phyloP scores from a whole-genome alignment of 1,140 invertebrate species.

The Drosophila erecta region DNA sequence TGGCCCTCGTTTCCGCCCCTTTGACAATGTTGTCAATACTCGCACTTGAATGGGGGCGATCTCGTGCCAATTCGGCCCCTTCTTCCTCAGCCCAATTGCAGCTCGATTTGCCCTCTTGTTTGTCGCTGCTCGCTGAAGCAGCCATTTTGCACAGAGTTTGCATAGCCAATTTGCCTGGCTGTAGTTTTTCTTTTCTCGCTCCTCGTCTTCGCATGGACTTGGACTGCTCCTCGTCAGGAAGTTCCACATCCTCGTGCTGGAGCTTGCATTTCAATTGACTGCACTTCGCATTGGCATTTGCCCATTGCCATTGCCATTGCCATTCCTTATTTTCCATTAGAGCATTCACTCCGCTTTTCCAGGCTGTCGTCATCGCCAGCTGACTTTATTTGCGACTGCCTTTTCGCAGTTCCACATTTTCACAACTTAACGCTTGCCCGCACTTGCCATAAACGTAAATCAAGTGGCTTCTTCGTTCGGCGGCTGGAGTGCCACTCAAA shows the following conservation, averaged over 20 bases:
- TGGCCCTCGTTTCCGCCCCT: slow-evolving; percentile 25
- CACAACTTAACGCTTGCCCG: slow-evolving; percentile 62
- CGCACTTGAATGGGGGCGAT: slow-evolving; percentile 3
- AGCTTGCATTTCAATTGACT: slow-evolving; percentile 73
- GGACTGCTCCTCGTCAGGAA: slow-evolving; percentile 19
- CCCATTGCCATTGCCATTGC: slow-evolving; percentile 1
- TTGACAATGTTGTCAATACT: slow-evolving; percentile 67
- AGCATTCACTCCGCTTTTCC: slow-evolving; percentile 6
- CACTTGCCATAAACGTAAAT: slow-evolving; percentile 61
- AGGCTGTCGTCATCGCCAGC: slow-evolving; percentile 34
- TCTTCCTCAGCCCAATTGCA: background rate
- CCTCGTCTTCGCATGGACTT: slow-evolving; percentile 49
- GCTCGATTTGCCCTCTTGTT: slow-evolving; percentile 47
- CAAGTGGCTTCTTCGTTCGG: slow-evolving; percentile 43
- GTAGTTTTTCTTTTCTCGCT: slow-evolving; percentile 43
- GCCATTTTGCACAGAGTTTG: slow-evolving; percentile 76
- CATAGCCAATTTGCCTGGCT: slow-evolving; percentile 73
- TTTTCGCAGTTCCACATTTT: slow-evolving; percentile 36
- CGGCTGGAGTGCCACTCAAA: slow-evolving; percentile 23
- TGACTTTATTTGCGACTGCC: slow-evolving; percentile 58
- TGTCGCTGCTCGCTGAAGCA: slow-evolving; percentile 69
- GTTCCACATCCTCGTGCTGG: slow-evolving; percentile 19
- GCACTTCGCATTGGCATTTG: slow-evolving; percentile 49
- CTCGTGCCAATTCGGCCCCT: slow-evolving; percentile 1
- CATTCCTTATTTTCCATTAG: slow-evolving; percentile 36